Evolutionary conservation across 2,797 vertebrate species (phyloP).

Genomic region (Chaenodraco wilsoni): DNA sequence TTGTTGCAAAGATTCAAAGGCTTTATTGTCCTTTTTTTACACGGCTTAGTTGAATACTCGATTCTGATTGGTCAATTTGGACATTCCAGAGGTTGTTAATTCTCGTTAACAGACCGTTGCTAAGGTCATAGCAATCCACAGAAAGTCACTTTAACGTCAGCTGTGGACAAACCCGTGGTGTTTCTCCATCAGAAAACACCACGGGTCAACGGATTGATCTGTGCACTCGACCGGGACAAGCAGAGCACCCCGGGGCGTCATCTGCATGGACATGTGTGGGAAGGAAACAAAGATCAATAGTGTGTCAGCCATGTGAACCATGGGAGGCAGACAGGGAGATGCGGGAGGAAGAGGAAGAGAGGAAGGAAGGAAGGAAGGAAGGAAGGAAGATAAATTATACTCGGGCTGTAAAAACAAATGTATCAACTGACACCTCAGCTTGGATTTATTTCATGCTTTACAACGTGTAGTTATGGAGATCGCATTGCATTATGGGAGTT

Average conservation of each 20-base stretch:
- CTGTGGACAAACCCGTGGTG: too few species aligned
- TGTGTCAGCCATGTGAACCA: constrained; percentile 16
- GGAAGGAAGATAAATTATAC: background rate
- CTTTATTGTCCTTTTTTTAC: too few species aligned
- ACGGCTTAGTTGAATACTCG: too few species aligned
- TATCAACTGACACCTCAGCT: background rate
- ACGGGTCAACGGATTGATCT: constrained; percentile 62
- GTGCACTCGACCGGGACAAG: constrained; percentile 14
- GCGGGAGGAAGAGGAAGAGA: constrained; percentile 18
- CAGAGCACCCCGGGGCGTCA: constrained; percentile 32
- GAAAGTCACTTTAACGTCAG: too few species aligned
- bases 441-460: background rate
- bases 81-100: too few species aligned
- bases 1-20: background rate
- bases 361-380: background rate
- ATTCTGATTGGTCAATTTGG: too few species aligned
- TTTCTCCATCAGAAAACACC: too few species aligned
- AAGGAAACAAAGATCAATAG: constrained; percentile 67
- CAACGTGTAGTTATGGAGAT: background rate
- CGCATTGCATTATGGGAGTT: constrained; percentile 9
- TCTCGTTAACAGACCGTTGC: too few species aligned
- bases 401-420: background rate
- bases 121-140: too few species aligned
- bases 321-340: constrained; percentile 7
- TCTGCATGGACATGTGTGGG: constrained; percentile 70